phyloP scores from a whole-genome alignment of 2,888 invertebrate genomes.

The Phengaris arion region DNA sequence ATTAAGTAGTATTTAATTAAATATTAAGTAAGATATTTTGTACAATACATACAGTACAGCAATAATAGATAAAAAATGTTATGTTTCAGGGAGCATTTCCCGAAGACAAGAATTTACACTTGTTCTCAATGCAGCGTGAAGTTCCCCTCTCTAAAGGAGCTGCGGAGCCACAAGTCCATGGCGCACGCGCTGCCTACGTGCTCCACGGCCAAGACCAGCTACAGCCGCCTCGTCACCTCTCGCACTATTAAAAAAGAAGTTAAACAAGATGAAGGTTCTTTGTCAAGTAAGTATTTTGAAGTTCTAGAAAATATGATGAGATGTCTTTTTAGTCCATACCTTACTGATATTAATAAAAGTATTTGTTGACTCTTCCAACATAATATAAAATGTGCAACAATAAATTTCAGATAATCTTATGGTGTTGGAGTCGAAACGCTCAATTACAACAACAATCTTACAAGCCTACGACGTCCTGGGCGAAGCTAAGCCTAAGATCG shows the following conservation, averaged over 20 bases:
- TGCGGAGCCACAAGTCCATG: constrained; percentile 80
- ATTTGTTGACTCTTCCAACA: too few relatives aligned
- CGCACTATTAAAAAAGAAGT: constrained; percentile 72
- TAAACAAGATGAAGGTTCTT: constrained; percentile 51
- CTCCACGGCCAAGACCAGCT: constrained; percentile 49
- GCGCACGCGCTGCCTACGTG: constrained; percentile 67
- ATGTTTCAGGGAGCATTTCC: constrained; percentile 53
- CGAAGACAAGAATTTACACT: constrained; percentile 64
- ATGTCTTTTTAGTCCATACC: too few relatives aligned
- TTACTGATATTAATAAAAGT: too few relatives aligned
- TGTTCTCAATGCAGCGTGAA: constrained; percentile 80
- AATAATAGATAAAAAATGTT: background rate
- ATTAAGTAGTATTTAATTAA: too few relatives aligned
- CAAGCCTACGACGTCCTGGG: constrained; percentile 58
- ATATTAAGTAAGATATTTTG: too few relatives aligned
- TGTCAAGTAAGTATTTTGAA: constrained; percentile 46
- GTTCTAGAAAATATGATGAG: too few relatives aligned
- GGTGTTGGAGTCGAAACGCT: constrained; percentile 57
- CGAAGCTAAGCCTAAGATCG: constrained; percentile 69
- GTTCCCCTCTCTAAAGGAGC: constrained; percentile 81
- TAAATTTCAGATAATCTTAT: constrained; percentile 53
- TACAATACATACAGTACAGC: background rate
- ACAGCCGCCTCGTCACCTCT: constrained; percentile 56
- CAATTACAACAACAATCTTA: constrained; percentile 54
- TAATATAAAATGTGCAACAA: too few relatives aligned